Evolutionary conservation across 1,140 invertebrate species (phyloP), one percentile per base, ranked within the genome.

Genomic region (Drosophila fuyamai): DNA sequence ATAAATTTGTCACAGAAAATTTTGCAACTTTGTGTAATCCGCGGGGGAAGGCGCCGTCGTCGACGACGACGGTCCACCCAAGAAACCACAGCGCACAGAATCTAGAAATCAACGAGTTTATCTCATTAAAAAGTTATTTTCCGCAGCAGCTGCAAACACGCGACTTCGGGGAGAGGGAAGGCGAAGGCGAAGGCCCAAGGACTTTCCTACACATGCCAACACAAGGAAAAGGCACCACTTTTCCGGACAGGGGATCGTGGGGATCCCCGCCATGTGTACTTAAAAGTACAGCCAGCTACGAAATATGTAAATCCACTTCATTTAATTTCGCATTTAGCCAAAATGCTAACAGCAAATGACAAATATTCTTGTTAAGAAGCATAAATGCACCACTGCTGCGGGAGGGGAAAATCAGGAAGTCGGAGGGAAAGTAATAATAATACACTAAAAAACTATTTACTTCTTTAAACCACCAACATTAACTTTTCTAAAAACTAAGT

Each of bases 111-210:
- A 89, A 89, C 85, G 85, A 89, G 85, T 90, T 89, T 89, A 89
- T 89, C 85, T 89, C 85, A 89, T 89, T 90, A 89, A 89, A 89
- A 89, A 89, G 85, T 89, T 89, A 89, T 89, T 89, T 89, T 89
- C 85, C 85, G 78, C 85, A 89, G 85, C 81, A 84, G 84, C 84
- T 89, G 84, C 84, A 89, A 83, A 84, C 70, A 83, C 76, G 78
- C 76, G 79, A 76, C 71, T 50, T 58, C 53, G 72, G 73, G 67
- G 54, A 55, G 35, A 57, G 63, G 44, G 53, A 35, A 57, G 32
- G 53, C 27, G 55, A 29, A 16, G 9, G 16, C 5, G 44, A 29
- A n/a, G 36, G 56, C 41, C 54, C 46, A 78, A 79, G 85, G 74
- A 76, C 83, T 79, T 85, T 85, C 67, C 68, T 81, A 84, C 82